phyloP scores from a whole-genome alignment of 2,888 invertebrate species.

The Sisyra nigra region DNA sequence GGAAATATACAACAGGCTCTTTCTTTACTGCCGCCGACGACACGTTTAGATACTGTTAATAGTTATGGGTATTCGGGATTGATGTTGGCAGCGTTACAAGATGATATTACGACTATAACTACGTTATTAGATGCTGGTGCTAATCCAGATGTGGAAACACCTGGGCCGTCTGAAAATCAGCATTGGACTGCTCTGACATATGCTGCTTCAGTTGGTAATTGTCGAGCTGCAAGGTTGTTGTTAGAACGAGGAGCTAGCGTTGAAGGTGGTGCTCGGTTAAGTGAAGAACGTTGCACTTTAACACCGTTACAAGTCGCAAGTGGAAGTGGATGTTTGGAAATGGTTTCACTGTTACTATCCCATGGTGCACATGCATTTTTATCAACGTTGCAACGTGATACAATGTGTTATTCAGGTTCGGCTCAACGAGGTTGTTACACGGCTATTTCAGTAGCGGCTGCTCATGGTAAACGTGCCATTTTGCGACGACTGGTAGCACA shows the following conservation, averaged over 20 bases:
- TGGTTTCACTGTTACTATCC: slow-evolving; percentile 61
- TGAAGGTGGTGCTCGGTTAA: slow-evolving; percentile 69
- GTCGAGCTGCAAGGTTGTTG: slow-evolving; percentile 38
- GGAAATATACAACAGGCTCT: slow-evolving; percentile 63
- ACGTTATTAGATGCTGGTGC: slow-evolving; percentile 35
- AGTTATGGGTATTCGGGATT: slow-evolving; percentile 48
- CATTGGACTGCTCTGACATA: slow-evolving; percentile 84
- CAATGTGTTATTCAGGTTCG: slow-evolving; percentile 70
- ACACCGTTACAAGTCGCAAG: slow-evolving; percentile 72
- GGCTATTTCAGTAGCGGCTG: slow-evolving; percentile 80
- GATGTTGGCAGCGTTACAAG: slow-evolving; percentile 63
- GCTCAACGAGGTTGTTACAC: slow-evolving; percentile 75
- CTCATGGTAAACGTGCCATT: slow-evolving; percentile 68
- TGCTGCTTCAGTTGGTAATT: slow-evolving; percentile 46
- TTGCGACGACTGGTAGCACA: slow-evolving; percentile 64
- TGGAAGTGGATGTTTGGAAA: slow-evolving; percentile 63
- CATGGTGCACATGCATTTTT: slow-evolving; percentile 81
- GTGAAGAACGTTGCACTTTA: slow-evolving; percentile 72
- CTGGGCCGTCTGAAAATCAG: slow-evolving; percentile 49
- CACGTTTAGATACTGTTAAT: slow-evolving; percentile 59
- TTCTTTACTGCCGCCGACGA: slow-evolving; percentile 52
- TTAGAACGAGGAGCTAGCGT: slow-evolving; percentile 69
- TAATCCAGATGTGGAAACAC: slow-evolving; percentile 68
- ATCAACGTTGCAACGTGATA: slow-evolving; percentile 68
- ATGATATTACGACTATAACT: slow-evolving; percentile 1